These are phyloP conservation scores for Chelidonichthys spinosus DNA, from an alignment of 2,797 vertebrate genomes.

Conservation along the genomic window DNA sequence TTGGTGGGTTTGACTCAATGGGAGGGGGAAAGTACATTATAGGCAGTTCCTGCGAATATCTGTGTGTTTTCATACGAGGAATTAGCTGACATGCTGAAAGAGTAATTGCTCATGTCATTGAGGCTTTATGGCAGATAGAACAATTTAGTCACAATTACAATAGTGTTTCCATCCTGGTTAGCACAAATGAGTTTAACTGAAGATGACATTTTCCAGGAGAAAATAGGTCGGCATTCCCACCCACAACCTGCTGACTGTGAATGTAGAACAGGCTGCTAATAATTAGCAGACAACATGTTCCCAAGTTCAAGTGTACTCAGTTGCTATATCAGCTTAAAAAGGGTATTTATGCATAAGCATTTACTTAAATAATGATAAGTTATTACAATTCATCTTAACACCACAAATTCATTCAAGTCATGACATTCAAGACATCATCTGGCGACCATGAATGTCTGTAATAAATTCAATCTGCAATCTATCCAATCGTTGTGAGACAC, in stretches of 20 bases:
- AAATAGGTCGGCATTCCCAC: neutral
- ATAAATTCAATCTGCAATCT: too few species aligned
- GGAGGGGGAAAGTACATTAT: neutral
- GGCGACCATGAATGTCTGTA: too few species aligned
- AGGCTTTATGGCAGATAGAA: neutral
- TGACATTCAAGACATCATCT: too few species aligned
- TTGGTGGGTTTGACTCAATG: neutral
- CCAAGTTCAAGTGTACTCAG: neutral
- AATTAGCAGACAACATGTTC: neutral
- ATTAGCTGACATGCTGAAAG: conserved; percentile 1
- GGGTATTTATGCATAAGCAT: neutral
- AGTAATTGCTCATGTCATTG: neutral
- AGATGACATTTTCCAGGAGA: neutral
- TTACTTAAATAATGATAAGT: too few species aligned
- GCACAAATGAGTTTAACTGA: neutral
- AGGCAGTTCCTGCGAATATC: conserved; percentile 1
- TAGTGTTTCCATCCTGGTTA: conserved; percentile 11
- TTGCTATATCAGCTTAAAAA: neutral
- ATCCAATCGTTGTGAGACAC: too few species aligned
- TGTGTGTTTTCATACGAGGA: conserved; percentile 11
- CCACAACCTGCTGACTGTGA: neutral
- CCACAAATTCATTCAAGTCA: too few species aligned
- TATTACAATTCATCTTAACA: too few species aligned
- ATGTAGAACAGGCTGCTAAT: neutral
- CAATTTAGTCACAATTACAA: neutral